Evolutionary conservation across 2,888 invertebrate species (phyloP).

Genomic region (Nephrotoma flavescens): DNA sequence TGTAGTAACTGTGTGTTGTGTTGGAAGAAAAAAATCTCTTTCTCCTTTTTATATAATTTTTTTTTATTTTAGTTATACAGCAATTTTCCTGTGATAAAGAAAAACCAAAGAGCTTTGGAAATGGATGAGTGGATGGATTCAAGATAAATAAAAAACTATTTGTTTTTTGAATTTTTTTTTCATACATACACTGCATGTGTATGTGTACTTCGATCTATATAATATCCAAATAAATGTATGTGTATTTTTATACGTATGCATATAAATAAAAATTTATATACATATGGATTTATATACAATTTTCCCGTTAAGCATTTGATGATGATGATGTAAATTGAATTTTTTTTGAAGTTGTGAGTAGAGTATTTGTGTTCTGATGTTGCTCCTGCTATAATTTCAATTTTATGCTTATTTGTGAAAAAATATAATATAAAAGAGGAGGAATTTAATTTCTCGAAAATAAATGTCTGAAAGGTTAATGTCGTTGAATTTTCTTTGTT

Average conservation of each 20-base stretch:
- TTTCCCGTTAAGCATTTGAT: slow-evolving; percentile 2
- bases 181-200: not conserved
- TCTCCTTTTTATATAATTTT: not conserved
- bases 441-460: not conserved
- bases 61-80: not conserved
- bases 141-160: not conserved
- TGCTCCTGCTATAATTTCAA: not conserved
- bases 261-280: not conserved
- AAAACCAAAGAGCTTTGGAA: not conserved
- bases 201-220: not conserved
- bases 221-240: not conserved
- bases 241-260: not conserved
- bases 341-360: not conserved
- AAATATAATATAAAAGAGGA: not conserved
- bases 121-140: slow-evolving; percentile 3
- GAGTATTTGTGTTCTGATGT: not conserved
- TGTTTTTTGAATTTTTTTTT: not conserved
- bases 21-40: not conserved
- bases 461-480: not conserved
- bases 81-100: not conserved
- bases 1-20: not conserved
- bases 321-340: not conserved
- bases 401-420: not conserved
- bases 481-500: not conserved
- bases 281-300: not conserved